A percentile compares a stretch with the other conserved stretches of the same genome.
phyloP scores from a whole-genome alignment of 2,797 vertebrate genomes.

The Babyrousa celebensis region DNA sequence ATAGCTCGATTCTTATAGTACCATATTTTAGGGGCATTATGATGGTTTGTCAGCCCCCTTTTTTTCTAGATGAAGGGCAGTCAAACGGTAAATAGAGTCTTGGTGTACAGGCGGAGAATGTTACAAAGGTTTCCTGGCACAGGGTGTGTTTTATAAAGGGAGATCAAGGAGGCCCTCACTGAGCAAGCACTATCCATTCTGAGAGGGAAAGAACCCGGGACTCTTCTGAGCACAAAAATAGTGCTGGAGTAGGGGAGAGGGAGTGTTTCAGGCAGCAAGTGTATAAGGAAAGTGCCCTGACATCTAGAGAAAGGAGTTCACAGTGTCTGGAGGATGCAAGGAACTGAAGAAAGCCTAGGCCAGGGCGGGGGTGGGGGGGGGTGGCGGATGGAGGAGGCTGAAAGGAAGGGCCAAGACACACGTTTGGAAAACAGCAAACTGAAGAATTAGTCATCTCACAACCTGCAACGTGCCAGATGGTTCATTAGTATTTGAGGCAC shows the following conservation, averaged over 20 bases:
- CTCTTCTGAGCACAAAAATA: neutral
- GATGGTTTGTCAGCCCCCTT: neutral
- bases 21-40: neutral
- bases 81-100: neutral
- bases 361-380: too few species aligned
- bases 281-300: neutral
- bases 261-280: neutral
- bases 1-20: neutral
- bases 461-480: neutral
- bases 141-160: neutral
- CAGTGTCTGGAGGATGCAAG: neutral
- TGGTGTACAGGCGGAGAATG: too few species aligned
- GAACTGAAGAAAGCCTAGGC: neutral
- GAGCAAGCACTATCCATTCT: neutral
- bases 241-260: fast-evolving
- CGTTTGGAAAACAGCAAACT: neutral
- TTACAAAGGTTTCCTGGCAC: neutral
- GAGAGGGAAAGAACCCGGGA: neutral
- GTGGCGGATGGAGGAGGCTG: fast-evolving
- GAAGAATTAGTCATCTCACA: neutral
- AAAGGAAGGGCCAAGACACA: neutral
- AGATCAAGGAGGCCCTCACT: neutral
- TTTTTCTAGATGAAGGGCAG: neutral
- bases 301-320: neutral
- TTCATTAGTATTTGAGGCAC: neutral